phyloP scores from a whole-genome alignment of 2,113 vertebrate genomes.

The Clupea harengus region DNA sequence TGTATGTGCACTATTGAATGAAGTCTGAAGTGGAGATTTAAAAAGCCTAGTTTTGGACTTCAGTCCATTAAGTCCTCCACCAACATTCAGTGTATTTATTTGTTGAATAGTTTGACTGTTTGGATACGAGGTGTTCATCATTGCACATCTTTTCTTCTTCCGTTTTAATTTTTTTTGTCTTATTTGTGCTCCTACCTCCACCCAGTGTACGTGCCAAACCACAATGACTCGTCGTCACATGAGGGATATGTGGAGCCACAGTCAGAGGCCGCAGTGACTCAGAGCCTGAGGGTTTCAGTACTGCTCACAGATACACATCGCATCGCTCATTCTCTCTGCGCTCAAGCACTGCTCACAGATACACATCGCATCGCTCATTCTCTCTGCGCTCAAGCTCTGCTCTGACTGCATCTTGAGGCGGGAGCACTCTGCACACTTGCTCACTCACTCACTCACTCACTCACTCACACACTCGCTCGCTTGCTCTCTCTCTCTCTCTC shows the following conservation, averaged over 20 bases:
- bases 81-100: neutral
- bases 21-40: neutral
- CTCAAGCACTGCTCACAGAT: neutral
- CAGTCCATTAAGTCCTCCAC: neutral
- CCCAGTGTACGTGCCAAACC: conserved; percentile 14
- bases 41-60: neutral
- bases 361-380: neutral
- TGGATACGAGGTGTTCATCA: neutral
- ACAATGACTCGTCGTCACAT: conserved; percentile 42
- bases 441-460: no score
- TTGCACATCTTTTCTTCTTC: neutral
- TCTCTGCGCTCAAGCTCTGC: no score
- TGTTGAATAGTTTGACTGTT: neutral
- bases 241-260: conserved; percentile 31
- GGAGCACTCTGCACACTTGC: no score
- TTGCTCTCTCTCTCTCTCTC: no score
- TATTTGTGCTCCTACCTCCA: neutral
- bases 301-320: neutral
- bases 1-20: neutral
- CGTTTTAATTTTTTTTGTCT: neutral
- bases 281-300: conserved; percentile 2
- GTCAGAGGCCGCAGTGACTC: conserved; percentile 26
- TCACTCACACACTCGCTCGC: no score
- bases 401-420: no score
- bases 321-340: no score